Evolutionary conservation across 2,797 vertebrate genomes (phyloP).

Genomic region (Pachyuromys duprasi): DNA sequence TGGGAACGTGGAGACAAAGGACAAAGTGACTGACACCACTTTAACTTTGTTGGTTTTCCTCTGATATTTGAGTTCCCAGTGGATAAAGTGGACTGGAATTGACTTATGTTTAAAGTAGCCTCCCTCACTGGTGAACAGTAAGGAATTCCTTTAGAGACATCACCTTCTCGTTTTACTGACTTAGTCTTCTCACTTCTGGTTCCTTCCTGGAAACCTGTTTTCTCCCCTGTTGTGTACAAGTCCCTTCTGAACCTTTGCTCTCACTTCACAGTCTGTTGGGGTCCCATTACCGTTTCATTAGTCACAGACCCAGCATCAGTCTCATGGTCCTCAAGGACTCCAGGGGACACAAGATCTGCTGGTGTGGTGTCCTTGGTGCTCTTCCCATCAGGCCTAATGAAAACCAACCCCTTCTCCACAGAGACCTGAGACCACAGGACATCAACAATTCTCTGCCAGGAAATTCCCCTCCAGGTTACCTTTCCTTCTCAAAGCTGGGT

Average conservation of each 20-base stretch:
- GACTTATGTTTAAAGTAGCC: neutral
- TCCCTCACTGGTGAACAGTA: neutral
- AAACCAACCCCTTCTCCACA: neutral
- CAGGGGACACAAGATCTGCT: neutral
- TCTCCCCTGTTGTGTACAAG: neutral
- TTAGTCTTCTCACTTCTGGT: neutral
- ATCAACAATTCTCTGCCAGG: neutral
- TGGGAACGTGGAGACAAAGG: neutral
- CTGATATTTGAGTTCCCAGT: neutral
- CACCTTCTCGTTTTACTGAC: neutral
- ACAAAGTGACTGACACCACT: neutral
- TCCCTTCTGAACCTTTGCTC: neutral
- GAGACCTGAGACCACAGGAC: neutral
- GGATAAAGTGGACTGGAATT: neutral
- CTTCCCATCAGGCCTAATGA: neutral
- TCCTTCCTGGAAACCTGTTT: neutral
- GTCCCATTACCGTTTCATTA: neutral
- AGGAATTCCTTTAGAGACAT: neutral
- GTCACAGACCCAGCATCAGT: neutral
- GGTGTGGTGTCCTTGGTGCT: neutral
- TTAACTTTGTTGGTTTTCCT: neutral
- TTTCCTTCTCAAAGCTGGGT: neutral
- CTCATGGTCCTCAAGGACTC: neutral
- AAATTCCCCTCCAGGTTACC: neutral
- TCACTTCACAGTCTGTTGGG: neutral